Conservation (phyloP, 2,113 vertebrate genomes). For the Oryzias curvinotus region DNA sequence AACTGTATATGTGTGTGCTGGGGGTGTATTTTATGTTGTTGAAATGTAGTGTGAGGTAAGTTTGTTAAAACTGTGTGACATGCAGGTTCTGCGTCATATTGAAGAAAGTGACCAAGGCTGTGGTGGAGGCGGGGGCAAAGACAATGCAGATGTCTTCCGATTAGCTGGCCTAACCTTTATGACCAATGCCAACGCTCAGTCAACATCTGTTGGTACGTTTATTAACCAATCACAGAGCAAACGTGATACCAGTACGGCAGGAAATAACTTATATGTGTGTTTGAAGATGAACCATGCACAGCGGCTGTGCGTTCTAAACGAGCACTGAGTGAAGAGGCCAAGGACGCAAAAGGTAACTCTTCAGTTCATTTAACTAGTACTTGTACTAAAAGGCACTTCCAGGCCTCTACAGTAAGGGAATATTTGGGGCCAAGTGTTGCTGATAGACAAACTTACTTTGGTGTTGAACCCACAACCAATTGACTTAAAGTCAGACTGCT, state of each 20-base stretch:
- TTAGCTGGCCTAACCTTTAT: slow-evolving; percentile 88
- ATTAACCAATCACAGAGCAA: neutral
- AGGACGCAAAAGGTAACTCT: slow-evolving; percentile 31
- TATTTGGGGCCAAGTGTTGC: too few relatives aligned
- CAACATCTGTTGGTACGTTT: slow-evolving; percentile 24
- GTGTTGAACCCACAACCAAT: too few relatives aligned
- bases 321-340: slow-evolving; percentile 4
- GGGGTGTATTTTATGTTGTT: too few relatives aligned
- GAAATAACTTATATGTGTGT: neutral
- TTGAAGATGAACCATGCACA: slow-evolving; percentile 60
- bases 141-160: slow-evolving; percentile 84
- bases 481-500: too few relatives aligned
- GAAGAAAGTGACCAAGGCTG: slow-evolving; percentile 90
- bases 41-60: too few relatives aligned
- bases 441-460: too few relatives aligned
- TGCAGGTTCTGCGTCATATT: slow-evolving; percentile 79
- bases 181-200: slow-evolving; percentile 85
- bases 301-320: slow-evolving; percentile 60
- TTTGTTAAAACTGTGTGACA: slow-evolving; percentile 11
- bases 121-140: slow-evolving; percentile 86
- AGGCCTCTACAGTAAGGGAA: too few relatives aligned
- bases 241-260: neutral
- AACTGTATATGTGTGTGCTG: too few relatives aligned
- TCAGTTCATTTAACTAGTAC: neutral
- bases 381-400: too few relatives aligned